Conservation (phyloP, 2,113 vertebrate genomes). For the Pseudorectes ferrugineus region DNA sequence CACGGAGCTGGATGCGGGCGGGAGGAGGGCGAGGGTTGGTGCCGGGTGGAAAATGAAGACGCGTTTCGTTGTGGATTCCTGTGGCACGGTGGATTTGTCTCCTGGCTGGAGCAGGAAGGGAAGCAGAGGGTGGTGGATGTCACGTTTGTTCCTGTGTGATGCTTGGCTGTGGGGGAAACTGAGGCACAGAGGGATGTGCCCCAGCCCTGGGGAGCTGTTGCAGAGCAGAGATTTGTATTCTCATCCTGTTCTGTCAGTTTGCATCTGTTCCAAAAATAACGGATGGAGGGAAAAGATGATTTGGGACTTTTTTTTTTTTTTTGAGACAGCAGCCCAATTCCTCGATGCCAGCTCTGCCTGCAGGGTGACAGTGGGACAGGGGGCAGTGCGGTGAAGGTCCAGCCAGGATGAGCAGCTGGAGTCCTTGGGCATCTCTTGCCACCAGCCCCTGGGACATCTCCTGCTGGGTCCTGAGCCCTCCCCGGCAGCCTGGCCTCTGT, state of each 20-base stretch:
- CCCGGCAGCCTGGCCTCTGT: neutral
- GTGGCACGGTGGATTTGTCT: neutral
- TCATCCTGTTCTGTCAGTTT: neutral
- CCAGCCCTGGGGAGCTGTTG: neutral
- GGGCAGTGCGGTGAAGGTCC: neutral
- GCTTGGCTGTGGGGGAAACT: neutral
- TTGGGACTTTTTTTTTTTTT: neutral
- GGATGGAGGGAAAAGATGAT: neutral
- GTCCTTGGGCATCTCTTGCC: neutral
- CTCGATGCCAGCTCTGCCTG: neutral
- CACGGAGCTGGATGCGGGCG: neutral
- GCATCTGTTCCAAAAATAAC: neutral
- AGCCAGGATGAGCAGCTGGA: no score
- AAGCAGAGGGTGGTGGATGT: neutral
- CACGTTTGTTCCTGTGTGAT: accelerated
- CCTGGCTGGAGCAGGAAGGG: neutral
- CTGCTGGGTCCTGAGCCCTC: neutral
- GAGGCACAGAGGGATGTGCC: neutral
- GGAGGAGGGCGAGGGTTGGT: neutral
- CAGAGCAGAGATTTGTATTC: neutral
- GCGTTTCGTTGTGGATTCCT: accelerated
- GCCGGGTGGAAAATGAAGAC: neutral
- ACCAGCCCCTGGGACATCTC: neutral
- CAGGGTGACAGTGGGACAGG: neutral
- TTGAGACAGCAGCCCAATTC: neutral